phyloP scores from a whole-genome alignment of 1,140 invertebrate species.

The Telenomus remus region DNA sequence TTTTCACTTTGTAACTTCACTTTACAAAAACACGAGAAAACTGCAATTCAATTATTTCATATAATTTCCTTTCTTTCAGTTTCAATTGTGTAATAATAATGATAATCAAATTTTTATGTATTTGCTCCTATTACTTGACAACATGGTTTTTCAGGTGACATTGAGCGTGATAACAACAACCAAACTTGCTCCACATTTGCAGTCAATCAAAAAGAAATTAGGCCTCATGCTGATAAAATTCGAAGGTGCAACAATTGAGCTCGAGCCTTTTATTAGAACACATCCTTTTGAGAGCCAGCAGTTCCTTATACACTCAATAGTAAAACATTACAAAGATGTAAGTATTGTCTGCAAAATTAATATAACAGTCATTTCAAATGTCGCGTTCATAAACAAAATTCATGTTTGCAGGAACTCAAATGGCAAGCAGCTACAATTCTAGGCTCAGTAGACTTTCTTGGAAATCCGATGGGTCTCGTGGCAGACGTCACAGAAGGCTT shows the following conservation, averaged over 20 bases:
- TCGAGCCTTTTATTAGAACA: conserved; percentile 88
- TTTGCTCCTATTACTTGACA: too few relatives aligned
- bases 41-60: too few relatives aligned
- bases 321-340: conserved; percentile 88
- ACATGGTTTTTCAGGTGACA: conserved; percentile 76
- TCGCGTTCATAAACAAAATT: too few relatives aligned
- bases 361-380: conserved; percentile 7
- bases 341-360: conserved; percentile 51
- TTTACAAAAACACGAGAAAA: too few relatives aligned
- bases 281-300: conserved; percentile 93
- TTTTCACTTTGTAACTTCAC: too few relatives aligned
- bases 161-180: conserved; percentile 91
- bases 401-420: conserved; percentile 84
- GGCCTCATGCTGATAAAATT: conserved; percentile 94
- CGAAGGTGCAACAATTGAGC: conserved; percentile 95
- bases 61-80: too few relatives aligned
- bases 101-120: too few relatives aligned
- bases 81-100: too few relatives aligned
- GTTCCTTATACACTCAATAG: conserved; percentile 84
- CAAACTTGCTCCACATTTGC: conserved; percentile 85
- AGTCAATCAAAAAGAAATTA: conserved; percentile 88
- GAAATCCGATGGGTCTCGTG: conserved; percentile 96
- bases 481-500: conserved; percentile 97
- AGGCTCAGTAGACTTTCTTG: conserved; percentile 97
- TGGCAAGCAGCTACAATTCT: conserved; percentile 97